Percentiles rank a stretch among this genome's conserved stretches.
Evolutionary conservation across 2,888 invertebrate genomes (phyloP).

Genomic region (Sepiola atlantica): DNA sequence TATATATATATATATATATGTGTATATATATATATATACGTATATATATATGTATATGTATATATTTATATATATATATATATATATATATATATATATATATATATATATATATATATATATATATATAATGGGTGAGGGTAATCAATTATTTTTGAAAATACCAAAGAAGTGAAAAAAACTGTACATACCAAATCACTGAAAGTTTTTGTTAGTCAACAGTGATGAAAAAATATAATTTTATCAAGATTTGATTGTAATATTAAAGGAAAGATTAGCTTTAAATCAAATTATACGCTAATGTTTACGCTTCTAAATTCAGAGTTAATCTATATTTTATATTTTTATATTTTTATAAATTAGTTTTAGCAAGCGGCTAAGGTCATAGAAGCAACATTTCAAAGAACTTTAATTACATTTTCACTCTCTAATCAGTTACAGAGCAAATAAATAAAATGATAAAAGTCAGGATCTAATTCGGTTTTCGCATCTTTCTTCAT

Average conservation of each 20-base stretch:
- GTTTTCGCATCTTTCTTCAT: not conserved
- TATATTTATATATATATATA: too few relatives aligned
- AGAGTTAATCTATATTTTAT: not conserved
- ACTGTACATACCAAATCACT: too few relatives aligned
- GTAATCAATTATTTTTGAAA: too few relatives aligned
- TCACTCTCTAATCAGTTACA: not conserved
- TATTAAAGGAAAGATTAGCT: not conserved
- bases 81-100: too few relatives aligned
- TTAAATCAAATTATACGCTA: not conserved
- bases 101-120: too few relatives aligned
- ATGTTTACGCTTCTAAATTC: not conserved
- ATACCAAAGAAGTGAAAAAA: too few relatives aligned
- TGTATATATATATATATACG: too few relatives aligned
- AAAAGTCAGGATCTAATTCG: not conserved
- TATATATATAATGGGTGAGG: too few relatives aligned
- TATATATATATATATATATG: too few relatives aligned
- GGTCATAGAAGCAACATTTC: not conserved
- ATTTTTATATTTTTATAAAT: not conserved
- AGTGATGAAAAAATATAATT: not conserved
- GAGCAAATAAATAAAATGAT: not conserved
- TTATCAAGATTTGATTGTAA: not conserved
- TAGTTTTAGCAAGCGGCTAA: not conserved
- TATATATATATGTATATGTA: too few relatives aligned
- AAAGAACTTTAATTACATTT: not conserved
- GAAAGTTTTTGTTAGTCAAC: too few relatives aligned